phyloP scores from a whole-genome alignment of 2,888 invertebrate genomes.

The Polymixis flavicincta region DNA sequence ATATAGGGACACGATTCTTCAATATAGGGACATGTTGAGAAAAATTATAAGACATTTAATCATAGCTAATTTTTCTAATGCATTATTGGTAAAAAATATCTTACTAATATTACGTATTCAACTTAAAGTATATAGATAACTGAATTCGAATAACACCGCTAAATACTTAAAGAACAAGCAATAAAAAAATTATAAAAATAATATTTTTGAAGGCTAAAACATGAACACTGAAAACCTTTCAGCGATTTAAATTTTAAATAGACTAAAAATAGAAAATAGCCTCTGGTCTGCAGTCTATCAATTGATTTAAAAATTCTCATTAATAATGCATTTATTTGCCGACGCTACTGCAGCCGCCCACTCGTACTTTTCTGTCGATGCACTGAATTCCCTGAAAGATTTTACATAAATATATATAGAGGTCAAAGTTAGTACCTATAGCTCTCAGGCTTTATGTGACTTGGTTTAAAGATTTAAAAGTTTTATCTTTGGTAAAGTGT shows the following conservation, averaged over 20 bases:
- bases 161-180: too few relatives aligned
- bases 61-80: too few relatives aligned
- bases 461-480: slow-evolving; percentile 16
- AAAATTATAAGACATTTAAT: too few relatives aligned
- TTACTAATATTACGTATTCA: too few relatives aligned
- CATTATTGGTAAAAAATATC: too few relatives aligned
- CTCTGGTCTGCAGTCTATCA: slow-evolving; percentile 14
- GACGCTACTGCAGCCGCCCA: slow-evolving; percentile 54
- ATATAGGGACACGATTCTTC: too few relatives aligned
- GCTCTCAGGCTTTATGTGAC: slow-evolving; percentile 2
- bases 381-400: slow-evolving; percentile 52
- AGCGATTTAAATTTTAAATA: slow-evolving; percentile 8
- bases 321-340: slow-evolving; percentile 61
- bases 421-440: slow-evolving; percentile 16
- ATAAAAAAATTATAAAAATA: too few relatives aligned
- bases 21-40: too few relatives aligned
- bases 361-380: slow-evolving; percentile 50
- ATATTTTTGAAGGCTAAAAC: not conserved
- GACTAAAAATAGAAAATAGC: slow-evolving; percentile 8
- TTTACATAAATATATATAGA: slow-evolving; percentile 58
- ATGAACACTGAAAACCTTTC: not conserved
- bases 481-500: slow-evolving; percentile 17
- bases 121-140: too few relatives aligned
- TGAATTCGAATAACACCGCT: too few relatives aligned
- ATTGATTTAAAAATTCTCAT: slow-evolving; percentile 44